Conservation (phyloP, 92 coral and sea anemone genomes). For the Actinernus sp. region DNA sequence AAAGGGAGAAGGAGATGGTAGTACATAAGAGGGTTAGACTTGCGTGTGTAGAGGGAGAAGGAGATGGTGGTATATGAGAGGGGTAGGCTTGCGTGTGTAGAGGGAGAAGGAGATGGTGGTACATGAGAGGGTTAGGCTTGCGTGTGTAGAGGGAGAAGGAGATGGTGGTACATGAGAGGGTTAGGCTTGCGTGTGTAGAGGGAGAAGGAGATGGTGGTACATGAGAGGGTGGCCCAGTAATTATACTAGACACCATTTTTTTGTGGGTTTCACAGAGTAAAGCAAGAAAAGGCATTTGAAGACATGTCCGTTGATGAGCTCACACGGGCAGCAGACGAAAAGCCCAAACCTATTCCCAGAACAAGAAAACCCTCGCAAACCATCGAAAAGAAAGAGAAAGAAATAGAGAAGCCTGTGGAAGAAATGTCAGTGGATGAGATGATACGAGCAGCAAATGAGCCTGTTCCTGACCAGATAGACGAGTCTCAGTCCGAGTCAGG, state of each 20-base stretch:
- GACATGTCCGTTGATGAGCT: constrained; percentile 82
- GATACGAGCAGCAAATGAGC: constrained; percentile 70
- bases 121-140: too few relatives aligned
- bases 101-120: too few relatives aligned
- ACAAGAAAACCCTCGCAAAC: constrained; percentile 36
- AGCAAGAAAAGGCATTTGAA: constrained; percentile 56
- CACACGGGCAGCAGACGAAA: constrained; percentile 56
- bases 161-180: too few relatives aligned
- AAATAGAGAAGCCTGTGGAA: constrained; percentile 77
- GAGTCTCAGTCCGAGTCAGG: constrained; percentile 3
- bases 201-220: too few relatives aligned
- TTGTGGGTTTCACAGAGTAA: not conserved
- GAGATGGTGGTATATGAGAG: too few relatives aligned
- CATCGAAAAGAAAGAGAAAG: constrained; percentile 30
- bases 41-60: too few relatives aligned
- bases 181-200: too few relatives aligned
- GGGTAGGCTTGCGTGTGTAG: too few relatives aligned
- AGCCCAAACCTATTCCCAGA: constrained; percentile 63
- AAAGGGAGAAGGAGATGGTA: too few relatives aligned
- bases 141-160: too few relatives aligned
- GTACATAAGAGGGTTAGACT: too few relatives aligned
- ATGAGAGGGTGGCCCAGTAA: not conserved
- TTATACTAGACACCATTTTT: not conserved
- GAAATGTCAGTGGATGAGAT: constrained; percentile 94
- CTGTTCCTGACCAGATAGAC: constrained; percentile 4